Base-by-base conservation (phyloP, 2,888 invertebrate genomes). In the Parelbella ahira region DNA sequence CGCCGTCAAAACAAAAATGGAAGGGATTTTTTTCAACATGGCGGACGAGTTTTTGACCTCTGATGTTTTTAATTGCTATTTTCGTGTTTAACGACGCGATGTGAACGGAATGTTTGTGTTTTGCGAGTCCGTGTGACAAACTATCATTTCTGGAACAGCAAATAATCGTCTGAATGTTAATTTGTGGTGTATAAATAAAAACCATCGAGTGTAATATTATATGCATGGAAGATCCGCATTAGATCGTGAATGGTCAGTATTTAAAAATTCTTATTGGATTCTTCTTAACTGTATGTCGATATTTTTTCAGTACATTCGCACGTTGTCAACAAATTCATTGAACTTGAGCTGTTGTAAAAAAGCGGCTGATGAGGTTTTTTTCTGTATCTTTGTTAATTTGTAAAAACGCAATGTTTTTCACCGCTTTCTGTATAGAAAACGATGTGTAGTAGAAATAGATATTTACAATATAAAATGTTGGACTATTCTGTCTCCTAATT, bases 1-100 rank as follows among this genome's bases (percentile, higher is more conserved):
- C 58, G 74, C 86, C 81, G 86, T 86, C 87, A 86, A 78, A 88
- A 88, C 88, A 88, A 42, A 42, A 41, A 84, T 83, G 81, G 80
- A 78, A 76, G 63, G 24, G 42, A 62, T 68, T 73, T 68, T 73
- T 68, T 41, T 63, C 79, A 86, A 87, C 71, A 88, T 88, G 88
- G 87, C 88, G 68, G 77, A 66, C 68, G 51, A 64, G 58, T 68
- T 75, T 70, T 64, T 62, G 64, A 67, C 60, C 56, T 59, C 59
- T 56, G 50, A 41, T 58, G 65, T 68, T 69, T 64, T 54, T 55
- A 60, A 58, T 63, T 58, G 48, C 48, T 47, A 52, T 58, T 61
- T 64, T 49, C 6, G 27, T 25, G 11, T 49, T 32, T 29, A 36
- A 36, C 53, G 13, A 41, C 57, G 58, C 58, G 53, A 42, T 60